Evolutionary conservation across 1,140 invertebrate species (phyloP).

Genomic region (Eumaeus atala): DNA sequence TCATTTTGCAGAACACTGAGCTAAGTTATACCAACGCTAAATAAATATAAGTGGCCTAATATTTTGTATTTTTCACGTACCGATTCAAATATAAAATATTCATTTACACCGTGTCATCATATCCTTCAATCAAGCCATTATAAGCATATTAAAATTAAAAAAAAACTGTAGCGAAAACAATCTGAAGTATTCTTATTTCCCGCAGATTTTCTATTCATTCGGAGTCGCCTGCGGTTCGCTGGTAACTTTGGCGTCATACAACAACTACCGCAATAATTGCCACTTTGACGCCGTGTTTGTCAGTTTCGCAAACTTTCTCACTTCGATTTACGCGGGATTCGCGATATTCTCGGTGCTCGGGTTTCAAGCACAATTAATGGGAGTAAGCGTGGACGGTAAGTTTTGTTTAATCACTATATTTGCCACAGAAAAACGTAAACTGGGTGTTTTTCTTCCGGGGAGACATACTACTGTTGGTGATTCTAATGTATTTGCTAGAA

Average conservation of each 20-base stretch:
- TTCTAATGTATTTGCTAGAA: too few relatives aligned
- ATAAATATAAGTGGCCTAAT: too few relatives aligned
- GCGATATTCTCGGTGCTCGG: constrained; percentile 89
- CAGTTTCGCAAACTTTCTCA: constrained; percentile 81
- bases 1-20: too few relatives aligned
- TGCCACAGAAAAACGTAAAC: neutral
- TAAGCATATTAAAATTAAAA: too few relatives aligned
- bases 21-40: too few relatives aligned
- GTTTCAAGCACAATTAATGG: constrained; percentile 81
- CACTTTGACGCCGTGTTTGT: constrained; percentile 82
- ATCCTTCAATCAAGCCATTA: too few relatives aligned
- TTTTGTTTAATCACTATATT: constrained; percentile 13
- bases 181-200: constrained; percentile 10
- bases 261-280: constrained; percentile 83
- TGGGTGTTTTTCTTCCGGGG: too few relatives aligned
- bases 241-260: constrained; percentile 84
- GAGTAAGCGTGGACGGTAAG: constrained; percentile 75
- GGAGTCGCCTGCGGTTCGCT: constrained; percentile 82
- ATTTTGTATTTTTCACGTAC: too few relatives aligned
- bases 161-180: too few relatives aligned
- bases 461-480: too few relatives aligned
- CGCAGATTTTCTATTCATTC: constrained; percentile 84
- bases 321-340: constrained; percentile 83
- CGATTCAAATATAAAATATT: too few relatives aligned
- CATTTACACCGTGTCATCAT: too few relatives aligned